Base-by-base conservation (phyloP, 2,888 invertebrate species). In the Monochamus alternatus region DNA sequence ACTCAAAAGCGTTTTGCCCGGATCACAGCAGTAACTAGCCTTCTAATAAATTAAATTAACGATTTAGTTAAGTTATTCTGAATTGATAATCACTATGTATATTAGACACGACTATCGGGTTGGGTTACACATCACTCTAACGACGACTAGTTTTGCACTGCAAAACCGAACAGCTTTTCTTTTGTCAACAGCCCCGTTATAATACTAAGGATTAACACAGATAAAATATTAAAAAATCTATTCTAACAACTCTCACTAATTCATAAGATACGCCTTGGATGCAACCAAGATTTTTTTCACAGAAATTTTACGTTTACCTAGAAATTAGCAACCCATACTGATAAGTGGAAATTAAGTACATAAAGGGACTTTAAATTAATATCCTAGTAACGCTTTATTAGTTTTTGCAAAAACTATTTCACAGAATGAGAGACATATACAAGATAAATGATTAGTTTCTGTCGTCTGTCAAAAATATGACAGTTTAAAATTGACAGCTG, bases 201-300 rank as follows among this genome's bases (percentile, higher is more conserved):
- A 78, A 75, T 76, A 78, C 73, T 64, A 72, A 59, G 59, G 51
- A 76, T 71, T 77, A 77, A 79, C 80, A 80, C 78, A 80, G 78
- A 78, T 78, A 75, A 75, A 80, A 78, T 80, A 78, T 78, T 80
- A 78, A 70, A 80, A 80, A 80, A 80, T 76, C 80, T 80, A 80
- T 62, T 69, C 78, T 80, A 80, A 80, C 79, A 78, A 73, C 74
- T 58, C 75, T 80, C 80, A 80, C 80, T 80, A 80, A 73, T 78
- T 78, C 80, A 76, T 78, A 80, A 78, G 69, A 77, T 79, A 75
- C 32, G 14, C 22, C 38, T 69, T 31, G 69, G 69, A 5, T 7
- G 14, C 47, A 30, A 59, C 60, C 69, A 60, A 69, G 69, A 22
- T 66, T 43, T 43, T 32, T 32, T 55, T 58, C 68, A 59, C 43